Base-by-base conservation (phyloP, 2,888 invertebrate species). In the Melieria picta region DNA sequence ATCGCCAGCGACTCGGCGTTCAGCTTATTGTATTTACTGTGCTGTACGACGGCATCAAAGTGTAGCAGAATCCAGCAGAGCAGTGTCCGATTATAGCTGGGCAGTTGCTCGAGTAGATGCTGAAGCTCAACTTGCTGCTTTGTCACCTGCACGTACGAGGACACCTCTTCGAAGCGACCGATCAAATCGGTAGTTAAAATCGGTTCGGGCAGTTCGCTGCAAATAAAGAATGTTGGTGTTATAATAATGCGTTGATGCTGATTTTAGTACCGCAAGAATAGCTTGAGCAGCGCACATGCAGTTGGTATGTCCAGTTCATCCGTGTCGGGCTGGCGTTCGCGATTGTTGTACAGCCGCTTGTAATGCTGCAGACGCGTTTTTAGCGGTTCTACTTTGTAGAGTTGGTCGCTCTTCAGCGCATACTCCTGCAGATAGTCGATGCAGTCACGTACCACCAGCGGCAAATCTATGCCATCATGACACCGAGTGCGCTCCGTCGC, bases 361-460 rank as follows among this genome's bases (percentile, higher is more conserved):
- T 96, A 89, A 78, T 94, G 92, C 79, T 94, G 91, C 5, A 97
- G 91, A 86, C 95, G 95, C 4, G 95, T 93, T 88, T 96, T 97
- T 71, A 94, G 91, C 0, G 96, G 94, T 74, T 96, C 95, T 50
- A 93, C 89, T 85, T 95, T 93, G 86, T 97, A 98, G 67, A 98
- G 92, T 78, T 93, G 93, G 80, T 93, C 94, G 70, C 92, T 90
- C 74, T 90, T 90, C 80, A 95, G 88, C 5, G 93, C 91, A 80
- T 90, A 83, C 43, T 89, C 89, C 87, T 91, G 88, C 30, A 97
- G 89, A 83, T 93, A 96, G 86, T 98, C 98, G 79, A 99, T 94
- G 82, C 97, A 97, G 84, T 96, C 93, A 69, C 98, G 89, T n/a
- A 98, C 93, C 1, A 98, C 92, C n/a, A 96, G 89, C 0, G 98